These are phyloP conservation scores for Terrapene triunguis DNA, from an alignment of 2,113 vertebrate species.

Conservation along the genomic window DNA sequence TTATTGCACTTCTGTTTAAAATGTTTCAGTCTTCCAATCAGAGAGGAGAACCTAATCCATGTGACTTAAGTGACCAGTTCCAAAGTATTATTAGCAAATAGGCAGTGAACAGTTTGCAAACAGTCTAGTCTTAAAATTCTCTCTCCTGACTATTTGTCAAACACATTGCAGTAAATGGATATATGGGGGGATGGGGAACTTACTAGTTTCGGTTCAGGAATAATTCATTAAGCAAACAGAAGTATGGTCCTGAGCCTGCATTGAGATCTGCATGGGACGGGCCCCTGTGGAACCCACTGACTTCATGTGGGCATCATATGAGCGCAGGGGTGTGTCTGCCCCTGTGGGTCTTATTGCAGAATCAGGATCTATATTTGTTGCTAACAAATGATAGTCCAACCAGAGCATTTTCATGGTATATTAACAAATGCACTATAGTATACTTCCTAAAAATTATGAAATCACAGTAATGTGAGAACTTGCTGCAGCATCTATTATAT, in stretches of 20 bases:
- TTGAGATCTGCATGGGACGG: background rate
- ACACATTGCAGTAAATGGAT: no score
- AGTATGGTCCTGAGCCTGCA: background rate
- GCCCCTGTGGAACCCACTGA: background rate
- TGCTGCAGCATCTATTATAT: background rate
- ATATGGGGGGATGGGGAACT: no score
- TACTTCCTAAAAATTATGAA: background rate
- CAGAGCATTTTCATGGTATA: background rate
- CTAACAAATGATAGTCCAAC: background rate
- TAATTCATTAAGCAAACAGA: constrained; percentile 29
- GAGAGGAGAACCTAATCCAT: no score
- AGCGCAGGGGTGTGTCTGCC: background rate
- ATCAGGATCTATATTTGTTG: background rate
- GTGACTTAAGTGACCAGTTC: no score
- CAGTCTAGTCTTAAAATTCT: no score
- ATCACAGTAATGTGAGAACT: background rate
- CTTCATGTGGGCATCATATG: constrained; percentile 1
- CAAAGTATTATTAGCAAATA: no score
- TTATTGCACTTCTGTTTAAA: no score
- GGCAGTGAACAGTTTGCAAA: no score
- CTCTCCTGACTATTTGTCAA: no score
- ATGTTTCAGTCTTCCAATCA: no score
- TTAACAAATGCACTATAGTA: background rate
- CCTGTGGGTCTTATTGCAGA: background rate
- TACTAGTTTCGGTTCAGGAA: background rate